phyloP scores from a whole-genome alignment of 1,140 invertebrate genomes.

The Cherax quadricarinatus region DNA sequence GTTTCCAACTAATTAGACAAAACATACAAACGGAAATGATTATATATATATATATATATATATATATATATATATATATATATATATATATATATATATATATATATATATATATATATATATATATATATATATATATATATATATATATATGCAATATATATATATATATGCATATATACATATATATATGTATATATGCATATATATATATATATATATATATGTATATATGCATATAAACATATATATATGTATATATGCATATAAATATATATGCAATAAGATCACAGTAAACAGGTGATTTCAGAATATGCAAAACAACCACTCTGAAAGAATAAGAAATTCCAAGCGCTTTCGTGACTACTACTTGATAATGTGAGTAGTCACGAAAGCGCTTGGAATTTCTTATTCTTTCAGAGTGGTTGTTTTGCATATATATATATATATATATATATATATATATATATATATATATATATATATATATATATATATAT shows the following conservation, averaged over 20 bases:
- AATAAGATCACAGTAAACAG: too few species aligned
- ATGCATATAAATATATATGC: constrained; percentile 7
- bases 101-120: constrained; percentile 21
- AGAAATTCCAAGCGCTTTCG: too few species aligned
- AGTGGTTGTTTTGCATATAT: neutral
- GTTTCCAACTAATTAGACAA: too few species aligned
- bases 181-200: too few species aligned
- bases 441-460: constrained; percentile 24
- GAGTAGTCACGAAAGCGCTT: too few species aligned
- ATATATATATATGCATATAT: too few species aligned
- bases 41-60: neutral
- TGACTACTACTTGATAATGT: too few species aligned
- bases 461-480: neutral
- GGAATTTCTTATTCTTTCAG: too few species aligned
- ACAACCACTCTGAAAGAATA: too few species aligned
- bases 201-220: constrained; percentile 14
- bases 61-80: constrained; percentile 24
- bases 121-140: constrained; percentile 24
- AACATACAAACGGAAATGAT: too few species aligned
- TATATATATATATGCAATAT: constrained; percentile 10
- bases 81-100: constrained; percentile 24
- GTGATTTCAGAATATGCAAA: too few species aligned
- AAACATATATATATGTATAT: constrained; percentile 12
- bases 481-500: neutral
- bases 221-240: constrained; percentile 14